These are phyloP conservation scores for Oplegnathus fasciatus DNA, from an alignment of 2,113 vertebrate species.

Conservation along the genomic window DNA sequence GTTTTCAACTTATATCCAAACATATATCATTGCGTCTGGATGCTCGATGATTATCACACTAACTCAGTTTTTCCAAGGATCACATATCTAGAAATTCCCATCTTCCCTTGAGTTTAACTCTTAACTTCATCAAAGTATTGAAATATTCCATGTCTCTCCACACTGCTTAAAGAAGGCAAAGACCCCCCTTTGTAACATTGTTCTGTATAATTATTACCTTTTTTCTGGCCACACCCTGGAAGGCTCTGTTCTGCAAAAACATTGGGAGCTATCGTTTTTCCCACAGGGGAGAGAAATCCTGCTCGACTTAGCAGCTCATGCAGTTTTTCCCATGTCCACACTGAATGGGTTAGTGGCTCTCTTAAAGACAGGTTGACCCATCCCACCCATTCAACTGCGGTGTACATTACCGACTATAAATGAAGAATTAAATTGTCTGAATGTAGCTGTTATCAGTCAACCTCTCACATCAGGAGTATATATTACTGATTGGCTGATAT, in stretches of 20 bases:
- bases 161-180: neutral
- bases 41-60: too few species aligned
- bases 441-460: conserved; percentile 10
- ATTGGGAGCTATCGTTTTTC: conserved; percentile 34
- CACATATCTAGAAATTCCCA: neutral
- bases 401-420: conserved; percentile 27
- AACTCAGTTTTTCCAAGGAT: too few species aligned
- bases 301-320: conserved; percentile 7
- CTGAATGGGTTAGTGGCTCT: conserved; percentile 28
- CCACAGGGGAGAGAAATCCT: conserved; percentile 52
- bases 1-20: neutral
- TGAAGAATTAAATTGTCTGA: neutral
- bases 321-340: conserved; percentile 54
- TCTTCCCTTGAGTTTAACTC: neutral
- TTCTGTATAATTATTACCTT: neutral
- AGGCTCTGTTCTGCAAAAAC: conserved; percentile 29
- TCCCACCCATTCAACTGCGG: conserved; percentile 1
- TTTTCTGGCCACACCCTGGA: conserved; percentile 40
- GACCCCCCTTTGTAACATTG: neutral
- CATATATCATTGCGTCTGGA: neutral
- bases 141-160: neutral
- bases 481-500: conserved; percentile 9
- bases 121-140: neutral
- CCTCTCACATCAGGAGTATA: neutral
- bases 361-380: conserved; percentile 22